Conservation (phyloP, 2,888 invertebrate species). For the Polydrusus pterygomalis region DNA sequence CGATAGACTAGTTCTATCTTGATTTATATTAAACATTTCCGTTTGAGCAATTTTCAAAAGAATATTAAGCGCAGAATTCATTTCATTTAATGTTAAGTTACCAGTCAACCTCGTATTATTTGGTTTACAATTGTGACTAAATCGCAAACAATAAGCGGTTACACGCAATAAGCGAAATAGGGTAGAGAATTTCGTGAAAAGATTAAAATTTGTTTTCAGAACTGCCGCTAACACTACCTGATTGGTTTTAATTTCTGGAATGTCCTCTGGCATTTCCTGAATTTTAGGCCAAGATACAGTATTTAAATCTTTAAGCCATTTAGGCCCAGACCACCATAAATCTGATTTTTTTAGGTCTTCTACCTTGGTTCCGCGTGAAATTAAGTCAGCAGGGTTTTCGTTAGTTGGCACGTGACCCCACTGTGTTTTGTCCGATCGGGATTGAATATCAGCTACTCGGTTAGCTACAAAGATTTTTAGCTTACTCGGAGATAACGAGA, state of each 20-base stretch:
- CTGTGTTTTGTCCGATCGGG: not conserved
- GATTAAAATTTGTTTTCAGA: not conserved
- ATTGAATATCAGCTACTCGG: slow-evolving; percentile 36
- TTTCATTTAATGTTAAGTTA: not conserved
- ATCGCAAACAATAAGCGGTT: not conserved
- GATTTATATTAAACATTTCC: not conserved
- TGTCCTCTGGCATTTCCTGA: not conserved
- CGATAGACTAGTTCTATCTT: not conserved
- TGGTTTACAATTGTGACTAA: not conserved
- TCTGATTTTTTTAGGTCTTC: not conserved
- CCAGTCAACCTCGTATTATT: not conserved
- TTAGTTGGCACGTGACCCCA: not conserved
- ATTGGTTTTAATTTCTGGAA: not conserved
- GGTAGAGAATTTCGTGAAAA: not conserved
- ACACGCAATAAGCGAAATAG: not conserved
- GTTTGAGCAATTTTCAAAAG: not conserved
- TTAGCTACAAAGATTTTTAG: slow-evolving; percentile 39
- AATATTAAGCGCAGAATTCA: not conserved
- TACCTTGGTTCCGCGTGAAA: slow-evolving; percentile 15
- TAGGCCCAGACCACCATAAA: slow-evolving; percentile 23
- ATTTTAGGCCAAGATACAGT: not conserved
- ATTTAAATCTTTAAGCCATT: slow-evolving; percentile 12
- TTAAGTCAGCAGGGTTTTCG: slow-evolving; percentile 31
- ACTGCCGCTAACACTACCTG: not conserved
- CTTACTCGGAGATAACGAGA: slow-evolving; percentile 18